Conservation (phyloP, 2,888 invertebrate species). For the Meandrusa payeni region DNA sequence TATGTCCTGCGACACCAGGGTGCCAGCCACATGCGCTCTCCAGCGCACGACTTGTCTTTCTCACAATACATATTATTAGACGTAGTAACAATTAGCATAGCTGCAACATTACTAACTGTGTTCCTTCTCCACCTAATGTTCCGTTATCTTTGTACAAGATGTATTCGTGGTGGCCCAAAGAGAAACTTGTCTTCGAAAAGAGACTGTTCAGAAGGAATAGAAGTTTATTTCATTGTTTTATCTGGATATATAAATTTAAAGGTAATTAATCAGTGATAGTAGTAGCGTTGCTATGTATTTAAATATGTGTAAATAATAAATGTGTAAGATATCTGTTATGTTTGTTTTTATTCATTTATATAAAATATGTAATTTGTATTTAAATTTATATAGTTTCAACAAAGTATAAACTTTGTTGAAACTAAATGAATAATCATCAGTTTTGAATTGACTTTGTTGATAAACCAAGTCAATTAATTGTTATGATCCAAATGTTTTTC, state of each 20-base stretch:
- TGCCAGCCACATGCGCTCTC: constrained; percentile 72
- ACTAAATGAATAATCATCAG: no score
- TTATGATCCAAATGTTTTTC: no score
- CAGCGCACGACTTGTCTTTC: constrained; percentile 67
- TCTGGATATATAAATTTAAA: constrained; percentile 68
- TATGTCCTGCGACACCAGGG: constrained; percentile 82
- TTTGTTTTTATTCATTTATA: constrained; percentile 27
- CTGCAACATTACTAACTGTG: constrained; percentile 44
- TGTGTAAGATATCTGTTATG: constrained; percentile 60
- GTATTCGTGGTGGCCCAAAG: constrained; percentile 68
- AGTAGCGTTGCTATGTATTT: constrained; percentile 29
- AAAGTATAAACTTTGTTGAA: no score
- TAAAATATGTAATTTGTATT: no score
- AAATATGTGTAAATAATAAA: constrained; percentile 62
- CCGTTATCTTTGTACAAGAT: constrained; percentile 63
- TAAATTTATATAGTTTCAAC: no score
- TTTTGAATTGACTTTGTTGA: no score
- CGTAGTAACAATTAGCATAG: constrained; percentile 55
- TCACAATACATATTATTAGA: constrained; percentile 71
- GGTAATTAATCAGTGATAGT: constrained; percentile 45
- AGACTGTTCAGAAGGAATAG: constrained; percentile 57
- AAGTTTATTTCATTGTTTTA: constrained; percentile 55
- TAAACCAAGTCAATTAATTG: no score
- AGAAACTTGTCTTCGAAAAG: constrained; percentile 58
- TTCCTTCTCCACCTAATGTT: constrained; percentile 62